Percentiles rank a stretch among this genome's conserved stretches.
phyloP scores from a whole-genome alignment of 2,888 invertebrate genomes.

The Caradrina clavipalpis region DNA sequence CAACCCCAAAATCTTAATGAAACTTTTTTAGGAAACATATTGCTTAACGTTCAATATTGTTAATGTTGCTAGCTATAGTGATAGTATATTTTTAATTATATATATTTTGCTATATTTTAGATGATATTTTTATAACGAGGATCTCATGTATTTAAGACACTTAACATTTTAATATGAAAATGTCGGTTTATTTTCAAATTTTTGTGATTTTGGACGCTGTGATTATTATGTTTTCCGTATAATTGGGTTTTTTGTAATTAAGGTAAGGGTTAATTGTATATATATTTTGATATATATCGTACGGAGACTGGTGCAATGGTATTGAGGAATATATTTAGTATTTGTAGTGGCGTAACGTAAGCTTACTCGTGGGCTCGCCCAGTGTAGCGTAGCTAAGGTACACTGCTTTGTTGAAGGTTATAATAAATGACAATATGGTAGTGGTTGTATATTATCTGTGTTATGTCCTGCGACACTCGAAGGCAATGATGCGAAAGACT shows the following conservation, averaged over 20 bases:
- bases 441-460: conserved; percentile 69
- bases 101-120: conserved; percentile 85
- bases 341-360: conserved; percentile 55
- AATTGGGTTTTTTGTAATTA: conserved; percentile 67
- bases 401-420: conserved; percentile 71
- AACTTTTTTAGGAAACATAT: conserved; percentile 82
- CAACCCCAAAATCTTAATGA: conserved; percentile 75
- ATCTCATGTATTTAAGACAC: conserved; percentile 81
- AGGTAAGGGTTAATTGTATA: conserved; percentile 68
- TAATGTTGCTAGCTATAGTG: conserved; percentile 86
- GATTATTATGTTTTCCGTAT: conserved; percentile 78
- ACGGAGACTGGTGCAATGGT: conserved; percentile 80
- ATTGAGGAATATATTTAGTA: conserved; percentile 66
- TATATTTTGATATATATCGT: conserved; percentile 74
- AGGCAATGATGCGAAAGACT: conserved; percentile 69
- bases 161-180: conserved; percentile 64
- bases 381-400: conserved; percentile 57
- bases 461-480: conserved; percentile 65
- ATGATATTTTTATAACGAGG: conserved; percentile 83
- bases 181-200: conserved; percentile 65
- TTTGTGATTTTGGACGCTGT: conserved; percentile 83
- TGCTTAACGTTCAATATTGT: conserved; percentile 88
- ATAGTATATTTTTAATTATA: conserved; percentile 79
- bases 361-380: conserved; percentile 47
- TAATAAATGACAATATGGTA: conserved; percentile 83